phyloP scores from a whole-genome alignment of 2,797 vertebrate genomes.

The Salmo trutta region DNA sequence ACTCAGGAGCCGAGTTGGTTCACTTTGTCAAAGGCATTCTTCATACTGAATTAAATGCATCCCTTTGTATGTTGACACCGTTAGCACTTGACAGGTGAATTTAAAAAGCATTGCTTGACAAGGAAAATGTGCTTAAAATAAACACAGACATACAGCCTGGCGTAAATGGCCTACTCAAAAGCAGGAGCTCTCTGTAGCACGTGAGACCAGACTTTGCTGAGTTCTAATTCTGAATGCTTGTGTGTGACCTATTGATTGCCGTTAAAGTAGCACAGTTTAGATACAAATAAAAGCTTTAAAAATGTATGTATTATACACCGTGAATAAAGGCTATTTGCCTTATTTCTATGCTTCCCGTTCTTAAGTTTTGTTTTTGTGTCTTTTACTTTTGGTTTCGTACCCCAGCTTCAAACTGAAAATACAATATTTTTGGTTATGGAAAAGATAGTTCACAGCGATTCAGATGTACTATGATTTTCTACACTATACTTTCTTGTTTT shows the following conservation, averaged over 20 bases:
- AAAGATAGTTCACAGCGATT: no score
- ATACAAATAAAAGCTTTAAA: background rate
- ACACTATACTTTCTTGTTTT: no score
- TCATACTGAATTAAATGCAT: constrained; percentile 26
- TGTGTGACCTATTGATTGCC: background rate
- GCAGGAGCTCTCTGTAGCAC: constrained; percentile 27
- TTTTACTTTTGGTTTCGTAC: no score
- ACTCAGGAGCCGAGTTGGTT: constrained; percentile 10
- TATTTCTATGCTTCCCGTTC: no score
- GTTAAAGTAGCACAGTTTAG: background rate
- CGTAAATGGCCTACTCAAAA: constrained; percentile 51
- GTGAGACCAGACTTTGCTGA: constrained; percentile 19
- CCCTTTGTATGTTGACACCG: constrained; percentile 62
- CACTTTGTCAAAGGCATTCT: constrained; percentile 40
- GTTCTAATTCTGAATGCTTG: background rate
- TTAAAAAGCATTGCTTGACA: constrained; percentile 53
- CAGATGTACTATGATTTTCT: no score
- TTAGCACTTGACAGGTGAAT: constrained; percentile 62
- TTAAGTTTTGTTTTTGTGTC: no score
- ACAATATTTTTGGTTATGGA: no score
- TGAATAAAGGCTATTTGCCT: background rate
- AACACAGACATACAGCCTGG: constrained; percentile 41
- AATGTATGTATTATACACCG: background rate
- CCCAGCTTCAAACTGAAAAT: no score
- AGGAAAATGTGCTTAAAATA: constrained; percentile 65